Conservation (phyloP, 1,140 invertebrate species). For the Delia radicum region DNA sequence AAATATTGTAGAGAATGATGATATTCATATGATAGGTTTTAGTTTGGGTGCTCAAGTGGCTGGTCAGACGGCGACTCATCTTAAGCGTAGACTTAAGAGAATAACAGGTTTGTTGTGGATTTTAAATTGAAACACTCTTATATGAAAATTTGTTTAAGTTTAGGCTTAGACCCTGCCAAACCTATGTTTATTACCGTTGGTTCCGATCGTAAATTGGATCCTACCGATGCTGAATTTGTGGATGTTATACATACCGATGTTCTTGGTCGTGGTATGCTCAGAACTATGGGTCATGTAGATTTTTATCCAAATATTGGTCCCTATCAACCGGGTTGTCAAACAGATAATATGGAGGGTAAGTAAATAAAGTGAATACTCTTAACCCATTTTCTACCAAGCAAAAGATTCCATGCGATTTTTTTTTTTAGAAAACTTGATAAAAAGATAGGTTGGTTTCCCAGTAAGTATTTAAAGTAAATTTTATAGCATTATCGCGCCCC, state of each 20-base stretch:
- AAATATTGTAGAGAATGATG: slow-evolving; percentile 57
- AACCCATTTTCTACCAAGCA: no score
- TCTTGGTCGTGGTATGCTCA: slow-evolving; percentile 65
- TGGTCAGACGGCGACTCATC: slow-evolving; percentile 58
- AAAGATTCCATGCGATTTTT: no score
- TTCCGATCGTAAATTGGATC: slow-evolving; percentile 65
- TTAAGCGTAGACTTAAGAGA: slow-evolving; percentile 20
- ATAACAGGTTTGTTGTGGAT: background rate
- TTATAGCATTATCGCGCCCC: no score
- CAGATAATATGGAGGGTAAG: slow-evolving; percentile 55
- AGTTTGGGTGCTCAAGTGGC: slow-evolving; percentile 68
- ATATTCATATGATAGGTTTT: slow-evolving; percentile 70
- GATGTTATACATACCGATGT: slow-evolving; percentile 77
- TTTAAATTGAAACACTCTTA: background rate
- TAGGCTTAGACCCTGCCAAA: slow-evolving; percentile 68
- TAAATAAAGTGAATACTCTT: slow-evolving; percentile 55
- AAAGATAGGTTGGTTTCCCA: no score
- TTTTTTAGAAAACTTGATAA: no score
- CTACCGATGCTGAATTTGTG: slow-evolving; percentile 69
- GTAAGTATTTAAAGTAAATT: no score
- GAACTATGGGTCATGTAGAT: slow-evolving; percentile 67
- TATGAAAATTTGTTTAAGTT: slow-evolving; percentile 18
- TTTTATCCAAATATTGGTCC: slow-evolving; percentile 74
- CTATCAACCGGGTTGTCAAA: slow-evolving; percentile 62
- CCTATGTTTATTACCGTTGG: slow-evolving; percentile 63